phyloP scores from a whole-genome alignment of 2,888 invertebrate genomes.

The Rotaria sp. region DNA sequence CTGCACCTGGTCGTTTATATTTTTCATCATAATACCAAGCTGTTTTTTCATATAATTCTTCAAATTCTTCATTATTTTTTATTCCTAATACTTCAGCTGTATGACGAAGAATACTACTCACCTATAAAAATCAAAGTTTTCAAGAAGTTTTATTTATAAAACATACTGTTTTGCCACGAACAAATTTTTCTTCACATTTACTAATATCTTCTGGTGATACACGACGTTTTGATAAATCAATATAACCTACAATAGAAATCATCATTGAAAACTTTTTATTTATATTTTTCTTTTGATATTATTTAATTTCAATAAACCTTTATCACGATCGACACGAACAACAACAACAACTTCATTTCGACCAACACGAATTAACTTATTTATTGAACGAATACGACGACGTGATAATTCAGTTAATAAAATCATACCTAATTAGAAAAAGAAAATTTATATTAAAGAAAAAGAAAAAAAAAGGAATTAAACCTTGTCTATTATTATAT shows the following conservation, averaged over 20 bases:
- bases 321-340: slow-evolving; percentile 95
- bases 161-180: slow-evolving; percentile 86
- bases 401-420: slow-evolving; percentile 91
- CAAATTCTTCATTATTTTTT: slow-evolving; percentile 80
- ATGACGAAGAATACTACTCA: slow-evolving; percentile 88
- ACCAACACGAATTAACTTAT: slow-evolving; percentile 94
- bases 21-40: slow-evolving; percentile 98
- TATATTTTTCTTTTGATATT: no score
- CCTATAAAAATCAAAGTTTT: slow-evolving; percentile 47
- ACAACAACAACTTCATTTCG: slow-evolving; percentile 98
- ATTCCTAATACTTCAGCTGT: slow-evolving; percentile 89
- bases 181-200: slow-evolving; percentile 89
- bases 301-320: slow-evolving; percentile 55
- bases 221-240: slow-evolving; percentile 95
- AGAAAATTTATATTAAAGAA: slow-evolving; percentile 28
- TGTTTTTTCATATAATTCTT: slow-evolving; percentile 86
- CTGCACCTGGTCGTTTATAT: slow-evolving; percentile 85
- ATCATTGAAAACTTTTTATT: no score
- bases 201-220: slow-evolving; percentile 95
- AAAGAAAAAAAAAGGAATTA: slow-evolving; percentile 32
- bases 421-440: slow-evolving; percentile 69
- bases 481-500: slow-evolving; percentile 90
- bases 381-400: slow-evolving; percentile 95
- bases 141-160: neutral
- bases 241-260: slow-evolving; percentile 67